Evolutionary conservation across 1,140 invertebrate genomes (phyloP).

Genomic region (Hypothenemus hampei): DNA sequence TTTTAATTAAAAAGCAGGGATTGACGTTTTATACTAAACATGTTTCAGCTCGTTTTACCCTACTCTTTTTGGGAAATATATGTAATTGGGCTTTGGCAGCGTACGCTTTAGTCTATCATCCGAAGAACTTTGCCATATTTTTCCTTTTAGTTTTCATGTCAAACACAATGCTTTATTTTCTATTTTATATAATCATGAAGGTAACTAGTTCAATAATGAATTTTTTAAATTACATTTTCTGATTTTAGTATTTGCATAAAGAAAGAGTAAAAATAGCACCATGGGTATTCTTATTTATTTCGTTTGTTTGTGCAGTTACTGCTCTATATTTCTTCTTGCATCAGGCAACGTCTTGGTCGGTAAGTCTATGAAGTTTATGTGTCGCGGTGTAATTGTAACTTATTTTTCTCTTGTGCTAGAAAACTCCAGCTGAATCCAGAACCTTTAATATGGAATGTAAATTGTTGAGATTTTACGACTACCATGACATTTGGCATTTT

Average conservation of each 20-base stretch:
- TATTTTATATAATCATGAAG: conserved; percentile 86
- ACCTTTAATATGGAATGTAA: conserved; percentile 67
- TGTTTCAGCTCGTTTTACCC: conserved; percentile 48
- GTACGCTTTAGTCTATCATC: conserved; percentile 59
- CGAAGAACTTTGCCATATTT: conserved; percentile 77
- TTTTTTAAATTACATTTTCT: conserved; percentile 24
- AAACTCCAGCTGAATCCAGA: conserved; percentile 74
- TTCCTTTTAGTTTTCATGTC: conserved; percentile 76
- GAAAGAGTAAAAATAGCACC: conserved; percentile 63
- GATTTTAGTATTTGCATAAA: conserved; percentile 58
- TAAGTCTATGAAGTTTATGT: conserved; percentile 45
- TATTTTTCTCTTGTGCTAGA: conserved; percentile 42
- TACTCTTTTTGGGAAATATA: conserved; percentile 63
- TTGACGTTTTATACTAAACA: neutral
- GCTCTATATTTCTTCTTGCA: conserved; percentile 73
- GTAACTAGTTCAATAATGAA: conserved; percentile 46
- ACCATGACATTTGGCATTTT: conserved; percentile 88
- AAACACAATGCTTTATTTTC: conserved; percentile 76
- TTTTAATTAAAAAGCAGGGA: neutral
- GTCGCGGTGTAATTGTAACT: neutral
- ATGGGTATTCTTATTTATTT: conserved; percentile 59
- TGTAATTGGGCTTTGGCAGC: conserved; percentile 71
- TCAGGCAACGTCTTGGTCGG: conserved; percentile 75
- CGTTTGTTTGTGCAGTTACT: conserved; percentile 60
- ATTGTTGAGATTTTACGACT: conserved; percentile 76